Percentiles rank a stretch among this genome's conserved stretches.
Evolutionary conservation across 2,797 vertebrate genomes (phyloP).

Genomic region (Notolepis coatsorum): DNA sequence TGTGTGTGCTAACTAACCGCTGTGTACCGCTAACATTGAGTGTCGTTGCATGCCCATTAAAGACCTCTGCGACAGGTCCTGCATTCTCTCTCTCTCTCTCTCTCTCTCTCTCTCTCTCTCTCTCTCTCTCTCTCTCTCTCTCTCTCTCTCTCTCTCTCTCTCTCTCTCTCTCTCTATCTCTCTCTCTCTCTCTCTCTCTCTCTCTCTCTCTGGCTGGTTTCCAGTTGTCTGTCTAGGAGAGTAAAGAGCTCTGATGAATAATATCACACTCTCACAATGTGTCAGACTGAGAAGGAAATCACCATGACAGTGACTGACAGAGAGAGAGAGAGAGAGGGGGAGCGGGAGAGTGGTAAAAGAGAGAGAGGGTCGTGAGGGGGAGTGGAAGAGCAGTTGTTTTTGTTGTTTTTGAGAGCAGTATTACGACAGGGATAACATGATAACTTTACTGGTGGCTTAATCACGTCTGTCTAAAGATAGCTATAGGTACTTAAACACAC

Average conservation of each 20-base stretch:
- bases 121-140: too few relatives aligned
- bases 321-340: constrained; percentile 44
- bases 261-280: constrained; percentile 61
- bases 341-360: background rate
- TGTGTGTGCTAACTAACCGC: too few relatives aligned
- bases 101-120: too few relatives aligned
- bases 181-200: too few relatives aligned
- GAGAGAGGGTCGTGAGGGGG: background rate
- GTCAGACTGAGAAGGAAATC: constrained; percentile 67
- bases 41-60: too few relatives aligned
- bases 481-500: background rate
- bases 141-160: too few relatives aligned
- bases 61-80: too few relatives aligned
- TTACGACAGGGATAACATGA: constrained; percentile 6
- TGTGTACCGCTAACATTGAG: too few relatives aligned
- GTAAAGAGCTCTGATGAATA: constrained; percentile 69
- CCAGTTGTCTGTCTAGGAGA: constrained; percentile 43
- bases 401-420: constrained; percentile 35
- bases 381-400: constrained; percentile 21
- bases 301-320: constrained; percentile 62
- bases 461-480: background rate
- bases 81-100: too few relatives aligned
- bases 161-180: too few relatives aligned
- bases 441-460: background rate
- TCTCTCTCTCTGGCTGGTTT: constrained; percentile 76